Percentiles rank a stretch among this genome's conserved stretches.
phyloP scores from a whole-genome alignment of 2,888 invertebrate genomes.

The Microplitis manilae region DNA sequence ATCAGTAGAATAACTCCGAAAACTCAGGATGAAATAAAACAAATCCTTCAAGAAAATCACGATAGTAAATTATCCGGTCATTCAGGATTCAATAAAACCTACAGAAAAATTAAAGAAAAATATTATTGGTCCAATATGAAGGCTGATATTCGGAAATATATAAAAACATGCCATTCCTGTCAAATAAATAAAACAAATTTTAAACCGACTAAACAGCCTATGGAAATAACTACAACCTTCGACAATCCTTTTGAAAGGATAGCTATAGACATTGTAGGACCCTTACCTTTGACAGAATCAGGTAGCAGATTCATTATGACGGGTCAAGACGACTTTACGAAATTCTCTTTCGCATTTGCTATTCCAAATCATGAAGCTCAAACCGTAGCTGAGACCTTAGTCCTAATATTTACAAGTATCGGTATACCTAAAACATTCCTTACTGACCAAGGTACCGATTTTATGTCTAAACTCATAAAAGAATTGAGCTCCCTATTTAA shows the following conservation, averaged over 20 bases:
- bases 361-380: constrained; percentile 43
- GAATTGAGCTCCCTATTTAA: constrained; percentile 43
- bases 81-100: too few species aligned
- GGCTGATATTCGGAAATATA: constrained; percentile 41
- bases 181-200: constrained; percentile 45
- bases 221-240: constrained; percentile 44
- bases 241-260: constrained; percentile 44
- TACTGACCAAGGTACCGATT: constrained; percentile 49
- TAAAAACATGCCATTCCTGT: constrained; percentile 49
- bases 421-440: constrained; percentile 49
- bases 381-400: constrained; percentile 42
- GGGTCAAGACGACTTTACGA: constrained; percentile 38
- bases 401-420: constrained; percentile 42
- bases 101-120: too few species aligned
- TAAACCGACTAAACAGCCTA: constrained; percentile 38
- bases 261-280: constrained; percentile 51
- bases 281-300: constrained; percentile 36
- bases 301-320: constrained; percentile 49
- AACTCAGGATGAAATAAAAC: too few species aligned
- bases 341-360: constrained; percentile 37
- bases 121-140: too few species aligned
- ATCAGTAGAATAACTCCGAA: too few species aligned
- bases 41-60: too few species aligned
- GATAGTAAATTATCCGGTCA: too few species aligned
- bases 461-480: constrained; percentile 45